Percentiles rank a stretch among this genome's conserved stretches.
phyloP scores from a whole-genome alignment of 2,888 invertebrate species.

The Poecilus cupreus region DNA sequence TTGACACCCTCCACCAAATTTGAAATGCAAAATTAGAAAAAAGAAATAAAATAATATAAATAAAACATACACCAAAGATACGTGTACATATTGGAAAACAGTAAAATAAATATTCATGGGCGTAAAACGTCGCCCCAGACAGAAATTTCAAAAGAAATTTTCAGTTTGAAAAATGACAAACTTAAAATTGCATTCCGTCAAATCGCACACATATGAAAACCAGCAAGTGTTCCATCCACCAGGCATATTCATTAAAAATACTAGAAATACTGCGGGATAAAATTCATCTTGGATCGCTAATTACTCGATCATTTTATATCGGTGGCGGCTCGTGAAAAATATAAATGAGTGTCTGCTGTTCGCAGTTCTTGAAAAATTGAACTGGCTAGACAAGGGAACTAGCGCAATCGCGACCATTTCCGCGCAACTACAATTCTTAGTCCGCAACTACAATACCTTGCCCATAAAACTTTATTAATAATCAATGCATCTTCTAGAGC shows the following conservation, averaged over 20 bases:
- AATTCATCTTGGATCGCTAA: neutral
- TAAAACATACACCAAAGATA: slow-evolving; percentile 33
- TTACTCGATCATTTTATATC: slow-evolving; percentile 5
- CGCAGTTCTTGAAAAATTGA: too few species aligned
- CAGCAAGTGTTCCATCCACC: slow-evolving; percentile 49
- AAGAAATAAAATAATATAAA: slow-evolving; percentile 53
- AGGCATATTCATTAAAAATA: slow-evolving; percentile 43
- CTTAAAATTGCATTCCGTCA: slow-evolving; percentile 53
- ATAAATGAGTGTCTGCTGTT: too few species aligned
- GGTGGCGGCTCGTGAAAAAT: too few species aligned
- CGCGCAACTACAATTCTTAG: too few species aligned
- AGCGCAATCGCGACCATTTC: too few species aligned
- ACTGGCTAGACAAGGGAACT: too few species aligned
- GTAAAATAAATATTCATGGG: slow-evolving; percentile 23
- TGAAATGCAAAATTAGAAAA: slow-evolving; percentile 58
- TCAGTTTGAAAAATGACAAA: slow-evolving; percentile 11
- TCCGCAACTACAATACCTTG: too few species aligned
- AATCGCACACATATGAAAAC: slow-evolving; percentile 51
- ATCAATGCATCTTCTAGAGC: too few species aligned
- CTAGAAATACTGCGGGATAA: slow-evolving; percentile 39
- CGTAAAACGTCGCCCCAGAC: slow-evolving; percentile 6
- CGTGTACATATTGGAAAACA: slow-evolving; percentile 46
- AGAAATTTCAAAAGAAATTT: slow-evolving; percentile 23
- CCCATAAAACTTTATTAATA: too few species aligned
- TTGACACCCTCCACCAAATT: slow-evolving; percentile 60